A percentile compares a stretch with the other conserved stretches of the same genome.
Evolutionary conservation across 1,140 invertebrate genomes (phyloP).

Genomic region (Papilio machaon): DNA sequence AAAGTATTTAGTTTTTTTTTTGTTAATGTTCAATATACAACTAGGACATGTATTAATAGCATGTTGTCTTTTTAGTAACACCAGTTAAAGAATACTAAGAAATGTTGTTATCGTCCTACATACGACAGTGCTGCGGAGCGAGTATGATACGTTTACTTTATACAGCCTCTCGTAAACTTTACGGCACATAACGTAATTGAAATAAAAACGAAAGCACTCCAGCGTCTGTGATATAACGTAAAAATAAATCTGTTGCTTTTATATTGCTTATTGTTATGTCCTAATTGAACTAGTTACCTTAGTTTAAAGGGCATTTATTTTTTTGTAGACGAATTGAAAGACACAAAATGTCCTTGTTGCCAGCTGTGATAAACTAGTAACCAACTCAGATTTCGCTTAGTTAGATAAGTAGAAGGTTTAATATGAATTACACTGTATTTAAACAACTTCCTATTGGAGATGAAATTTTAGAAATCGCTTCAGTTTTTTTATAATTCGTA

Average conservation of each 20-base stretch:
- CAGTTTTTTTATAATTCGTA: background rate
- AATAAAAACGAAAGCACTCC: slow-evolving; percentile 21
- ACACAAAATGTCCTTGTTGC: background rate
- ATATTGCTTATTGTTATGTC: background rate
- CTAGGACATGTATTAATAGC: background rate
- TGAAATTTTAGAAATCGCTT: background rate
- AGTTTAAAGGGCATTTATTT: background rate
- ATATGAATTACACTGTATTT: background rate
- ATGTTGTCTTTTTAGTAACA: background rate
- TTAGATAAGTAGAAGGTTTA: background rate
- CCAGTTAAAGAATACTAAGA: background rate
- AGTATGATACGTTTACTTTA: slow-evolving; percentile 22
- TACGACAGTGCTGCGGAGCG: background rate
- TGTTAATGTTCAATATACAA: background rate
- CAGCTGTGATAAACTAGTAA: too few relatives aligned
- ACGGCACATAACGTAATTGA: slow-evolving; percentile 18
- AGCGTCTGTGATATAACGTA: slow-evolving; percentile 9
- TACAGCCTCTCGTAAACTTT: slow-evolving; percentile 27
- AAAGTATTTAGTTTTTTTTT: background rate
- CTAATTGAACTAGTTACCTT: background rate
- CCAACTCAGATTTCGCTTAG: too few relatives aligned
- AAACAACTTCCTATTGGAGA: background rate
- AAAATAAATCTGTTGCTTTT: background rate
- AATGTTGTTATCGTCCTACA: background rate
- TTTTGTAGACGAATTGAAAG: background rate